These are phyloP conservation scores for Fragum fragum DNA, from an alignment of 2,888 invertebrate species.

Conservation along the genomic window DNA sequence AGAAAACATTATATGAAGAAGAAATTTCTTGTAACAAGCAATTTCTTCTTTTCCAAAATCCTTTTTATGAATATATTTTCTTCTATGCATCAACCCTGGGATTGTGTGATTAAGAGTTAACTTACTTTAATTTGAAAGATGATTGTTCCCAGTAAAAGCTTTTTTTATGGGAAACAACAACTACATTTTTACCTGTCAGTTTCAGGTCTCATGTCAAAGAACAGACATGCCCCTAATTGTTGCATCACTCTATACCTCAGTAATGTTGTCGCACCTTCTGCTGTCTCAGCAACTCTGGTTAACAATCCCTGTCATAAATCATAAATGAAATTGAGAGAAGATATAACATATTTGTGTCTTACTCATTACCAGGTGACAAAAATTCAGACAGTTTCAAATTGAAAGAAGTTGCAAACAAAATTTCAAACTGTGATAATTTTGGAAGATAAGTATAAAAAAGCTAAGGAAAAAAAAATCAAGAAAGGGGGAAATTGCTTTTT, in stretches of 20 bases:
- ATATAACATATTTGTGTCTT: too few relatives aligned
- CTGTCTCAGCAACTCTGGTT: slow-evolving; percentile 81
- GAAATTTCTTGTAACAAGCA: slow-evolving; percentile 1
- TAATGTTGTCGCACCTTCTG: slow-evolving; percentile 83
- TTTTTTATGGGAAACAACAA: neutral
- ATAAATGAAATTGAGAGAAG: too few relatives aligned
- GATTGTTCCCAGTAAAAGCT: too few relatives aligned
- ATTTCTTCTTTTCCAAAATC: slow-evolving; percentile 7
- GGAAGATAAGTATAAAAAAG: too few relatives aligned
- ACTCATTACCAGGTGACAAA: too few relatives aligned
- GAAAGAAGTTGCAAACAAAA: too few relatives aligned
- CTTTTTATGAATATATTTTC: neutral
- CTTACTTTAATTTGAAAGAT: too few relatives aligned
- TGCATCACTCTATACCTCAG: slow-evolving; percentile 84
- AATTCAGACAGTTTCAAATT: too few relatives aligned
- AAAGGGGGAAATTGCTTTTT: too few relatives aligned
- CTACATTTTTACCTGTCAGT: slow-evolving; percentile 74
- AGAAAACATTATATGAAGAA: slow-evolving; percentile 11
- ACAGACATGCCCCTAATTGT: slow-evolving; percentile 82
- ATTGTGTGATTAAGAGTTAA: too few relatives aligned
- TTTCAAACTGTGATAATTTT: too few relatives aligned
- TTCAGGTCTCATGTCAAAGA: slow-evolving; percentile 85
- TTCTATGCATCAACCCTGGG: neutral
- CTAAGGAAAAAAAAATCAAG: too few relatives aligned
- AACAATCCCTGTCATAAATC: slow-evolving; percentile 81